Evolutionary conservation across 2,888 invertebrate genomes (phyloP).

Genomic region (Epinotia nisella): DNA sequence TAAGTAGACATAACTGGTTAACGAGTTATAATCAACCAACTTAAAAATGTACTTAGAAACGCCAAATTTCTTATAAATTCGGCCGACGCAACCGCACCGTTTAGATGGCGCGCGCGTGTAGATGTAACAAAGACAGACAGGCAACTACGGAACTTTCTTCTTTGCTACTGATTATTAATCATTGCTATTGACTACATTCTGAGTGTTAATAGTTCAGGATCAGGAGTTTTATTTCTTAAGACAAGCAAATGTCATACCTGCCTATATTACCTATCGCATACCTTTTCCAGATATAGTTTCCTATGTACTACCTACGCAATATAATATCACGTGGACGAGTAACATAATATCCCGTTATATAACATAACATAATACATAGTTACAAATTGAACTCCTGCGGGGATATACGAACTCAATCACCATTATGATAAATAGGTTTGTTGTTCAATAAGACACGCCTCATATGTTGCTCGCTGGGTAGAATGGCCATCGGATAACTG

Average conservation of each 20-base stretch:
- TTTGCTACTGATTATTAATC: no score
- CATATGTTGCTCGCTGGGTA: neutral
- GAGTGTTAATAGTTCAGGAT: no score
- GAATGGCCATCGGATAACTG: neutral
- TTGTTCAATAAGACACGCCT: neutral
- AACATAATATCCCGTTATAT: neutral
- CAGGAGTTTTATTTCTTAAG: no score
- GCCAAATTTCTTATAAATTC: no score
- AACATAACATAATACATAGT: neutral
- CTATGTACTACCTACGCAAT: neutral
- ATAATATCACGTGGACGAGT: neutral
- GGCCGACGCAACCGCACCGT: no score
- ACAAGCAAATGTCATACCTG: no score
- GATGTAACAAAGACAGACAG: no score
- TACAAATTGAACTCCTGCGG: neutral
- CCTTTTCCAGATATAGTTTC: neutral
- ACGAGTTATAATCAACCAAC: no score
- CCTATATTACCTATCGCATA: neutral
- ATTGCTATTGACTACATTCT: neutral
- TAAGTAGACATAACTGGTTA: no score
- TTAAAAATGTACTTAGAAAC: no score
- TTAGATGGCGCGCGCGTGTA: no score
- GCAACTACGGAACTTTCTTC: no score
- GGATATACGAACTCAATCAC: conserved; percentile 7
- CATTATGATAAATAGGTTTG: conserved; percentile 1